These are phyloP conservation scores for Sylvietta virens DNA, from an alignment of 2,113 vertebrate species.

Conservation along the genomic window DNA sequence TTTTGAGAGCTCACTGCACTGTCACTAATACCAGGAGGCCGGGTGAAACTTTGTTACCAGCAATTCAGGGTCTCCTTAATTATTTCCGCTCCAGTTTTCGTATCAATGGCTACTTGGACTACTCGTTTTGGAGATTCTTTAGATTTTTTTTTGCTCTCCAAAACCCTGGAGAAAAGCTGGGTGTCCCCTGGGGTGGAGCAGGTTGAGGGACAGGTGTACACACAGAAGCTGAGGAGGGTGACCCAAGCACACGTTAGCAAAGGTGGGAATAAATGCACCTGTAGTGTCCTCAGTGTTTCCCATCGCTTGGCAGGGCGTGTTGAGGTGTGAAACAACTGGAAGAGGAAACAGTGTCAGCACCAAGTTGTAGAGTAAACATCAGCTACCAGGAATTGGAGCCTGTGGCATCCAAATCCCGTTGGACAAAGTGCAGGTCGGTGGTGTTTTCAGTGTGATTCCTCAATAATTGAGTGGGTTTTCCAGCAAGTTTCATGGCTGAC, in stretches of 20 bases:
- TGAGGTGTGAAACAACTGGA: not conserved
- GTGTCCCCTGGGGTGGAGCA: not conserved
- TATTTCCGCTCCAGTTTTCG: not conserved
- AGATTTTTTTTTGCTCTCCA: not conserved
- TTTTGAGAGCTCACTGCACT: fast-evolving
- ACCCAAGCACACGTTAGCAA: fast-evolving
- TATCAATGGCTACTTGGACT: not conserved
- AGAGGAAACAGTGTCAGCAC: not conserved
- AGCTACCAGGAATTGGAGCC: not conserved
- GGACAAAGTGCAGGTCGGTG: fast-evolving
- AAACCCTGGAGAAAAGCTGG: not conserved
- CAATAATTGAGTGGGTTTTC: not conserved
- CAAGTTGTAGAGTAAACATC: not conserved
- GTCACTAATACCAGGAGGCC: not conserved
- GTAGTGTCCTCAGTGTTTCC: fast-evolving
- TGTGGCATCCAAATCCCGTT: fast-evolving
- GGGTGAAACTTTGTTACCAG: not conserved
- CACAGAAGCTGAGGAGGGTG: not conserved
- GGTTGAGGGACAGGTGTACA: not conserved
- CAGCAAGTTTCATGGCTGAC: not conserved
- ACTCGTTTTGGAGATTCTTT: not conserved
- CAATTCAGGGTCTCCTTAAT: not conserved
- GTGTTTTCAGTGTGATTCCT: not conserved
- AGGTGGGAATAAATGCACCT: not conserved
- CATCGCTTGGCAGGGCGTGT: fast-evolving